Percentiles rank a stretch among this genome's conserved stretches.
These are phyloP conservation scores for Dinomys branickii DNA, from an alignment of 2,113 vertebrate species.

Conservation along the genomic window DNA sequence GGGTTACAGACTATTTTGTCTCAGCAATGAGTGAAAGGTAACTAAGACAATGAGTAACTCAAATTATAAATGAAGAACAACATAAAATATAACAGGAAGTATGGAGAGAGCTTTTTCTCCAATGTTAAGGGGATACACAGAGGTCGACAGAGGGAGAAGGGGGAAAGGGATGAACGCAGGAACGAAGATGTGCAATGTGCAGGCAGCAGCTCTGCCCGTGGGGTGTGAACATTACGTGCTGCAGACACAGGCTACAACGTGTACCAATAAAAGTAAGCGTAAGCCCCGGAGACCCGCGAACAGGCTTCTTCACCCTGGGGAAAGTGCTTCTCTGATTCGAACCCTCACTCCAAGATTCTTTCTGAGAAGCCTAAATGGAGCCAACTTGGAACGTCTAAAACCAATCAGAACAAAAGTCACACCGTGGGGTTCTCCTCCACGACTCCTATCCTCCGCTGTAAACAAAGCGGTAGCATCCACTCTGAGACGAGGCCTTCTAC, in stretches of 20 bases:
- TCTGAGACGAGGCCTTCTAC: not conserved
- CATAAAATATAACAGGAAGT: not conserved
- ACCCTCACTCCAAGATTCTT: conserved; percentile 10
- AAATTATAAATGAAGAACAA: not conserved
- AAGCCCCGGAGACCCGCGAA: conserved; percentile 13
- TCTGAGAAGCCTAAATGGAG: not conserved
- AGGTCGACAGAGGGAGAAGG: not conserved
- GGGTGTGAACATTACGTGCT: not conserved
- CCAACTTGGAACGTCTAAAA: not conserved
- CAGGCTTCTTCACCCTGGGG: not conserved
- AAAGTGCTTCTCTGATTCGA: conserved; percentile 14
- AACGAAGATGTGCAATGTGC: not conserved
- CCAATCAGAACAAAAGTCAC: conserved; percentile 37
- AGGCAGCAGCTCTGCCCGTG: not conserved
- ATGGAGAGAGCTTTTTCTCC: not conserved
- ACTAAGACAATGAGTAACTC: not conserved
- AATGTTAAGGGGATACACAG: not conserved
- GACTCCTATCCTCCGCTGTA: not conserved
- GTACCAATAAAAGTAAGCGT: not conserved
- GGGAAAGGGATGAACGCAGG: not conserved
- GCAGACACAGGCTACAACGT: not conserved
- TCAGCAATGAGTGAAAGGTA: not conserved
- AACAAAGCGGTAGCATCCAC: not conserved
- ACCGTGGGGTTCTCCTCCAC: not conserved
- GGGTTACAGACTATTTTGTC: not conserved